A percentile compares a stretch with the other conserved stretches of the same genome.
phyloP scores from a whole-genome alignment of 2,113 vertebrate species.

The Ascaphus truei region DNA sequence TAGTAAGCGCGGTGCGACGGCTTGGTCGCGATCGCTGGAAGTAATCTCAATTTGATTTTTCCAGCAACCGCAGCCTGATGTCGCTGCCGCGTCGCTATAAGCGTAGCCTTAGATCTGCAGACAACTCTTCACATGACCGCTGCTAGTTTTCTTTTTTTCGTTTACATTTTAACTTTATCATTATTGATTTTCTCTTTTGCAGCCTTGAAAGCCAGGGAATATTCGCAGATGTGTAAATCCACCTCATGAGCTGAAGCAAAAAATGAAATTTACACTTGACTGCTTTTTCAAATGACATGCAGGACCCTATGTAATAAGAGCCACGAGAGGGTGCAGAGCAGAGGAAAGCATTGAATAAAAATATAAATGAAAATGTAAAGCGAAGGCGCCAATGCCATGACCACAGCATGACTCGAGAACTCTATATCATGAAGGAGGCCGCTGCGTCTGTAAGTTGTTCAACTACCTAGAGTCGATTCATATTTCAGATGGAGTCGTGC shows the following conservation, averaged over 20 bases:
- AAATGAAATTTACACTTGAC: conserved; percentile 62
- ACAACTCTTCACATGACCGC: too few relatives aligned
- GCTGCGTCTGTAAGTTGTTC: too few relatives aligned
- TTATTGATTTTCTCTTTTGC: conserved; percentile 48
- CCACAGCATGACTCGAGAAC: background rate
- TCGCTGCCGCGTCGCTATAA: too few relatives aligned
- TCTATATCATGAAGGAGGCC: background rate
- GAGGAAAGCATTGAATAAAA: conserved; percentile 45
- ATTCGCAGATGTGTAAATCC: conserved; percentile 54
- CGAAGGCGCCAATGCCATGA: background rate
- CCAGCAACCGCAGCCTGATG: too few relatives aligned
- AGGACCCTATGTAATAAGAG: conserved; percentile 54
- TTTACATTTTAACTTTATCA: conserved; percentile 38
- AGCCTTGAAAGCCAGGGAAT: conserved; percentile 41
- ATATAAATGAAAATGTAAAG: background rate
- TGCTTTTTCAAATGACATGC: conserved; percentile 49
- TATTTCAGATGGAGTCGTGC: too few relatives aligned
- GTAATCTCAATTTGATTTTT: too few relatives aligned
- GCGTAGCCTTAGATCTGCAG: too few relatives aligned
- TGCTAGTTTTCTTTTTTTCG: conserved; percentile 1
- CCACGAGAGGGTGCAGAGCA: conserved; percentile 47
- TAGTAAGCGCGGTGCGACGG: too few relatives aligned
- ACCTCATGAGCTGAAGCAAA: conserved; percentile 60
- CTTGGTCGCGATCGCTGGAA: too few relatives aligned
- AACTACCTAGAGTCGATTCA: too few relatives aligned